These are phyloP conservation scores for Cebus imitator DNA, from an alignment of 2,113 vertebrate species.

Conservation along the genomic window DNA sequence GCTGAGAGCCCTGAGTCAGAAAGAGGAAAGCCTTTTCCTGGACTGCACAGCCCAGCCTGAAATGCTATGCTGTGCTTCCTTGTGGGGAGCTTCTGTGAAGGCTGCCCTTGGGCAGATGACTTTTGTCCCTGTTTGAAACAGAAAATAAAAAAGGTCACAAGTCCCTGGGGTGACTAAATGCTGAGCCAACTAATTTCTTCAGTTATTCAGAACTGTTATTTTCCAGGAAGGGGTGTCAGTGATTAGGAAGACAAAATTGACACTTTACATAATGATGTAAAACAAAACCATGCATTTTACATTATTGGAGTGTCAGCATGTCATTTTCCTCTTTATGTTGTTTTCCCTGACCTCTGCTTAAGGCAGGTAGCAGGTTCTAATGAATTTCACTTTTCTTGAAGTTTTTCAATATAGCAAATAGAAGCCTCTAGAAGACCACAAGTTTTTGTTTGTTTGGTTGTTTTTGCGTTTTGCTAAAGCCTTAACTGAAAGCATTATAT, in stretches of 20 bases:
- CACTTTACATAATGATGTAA: not conserved
- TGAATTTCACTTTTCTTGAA: not conserved
- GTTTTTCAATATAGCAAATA: not conserved
- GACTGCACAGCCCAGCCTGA: not conserved
- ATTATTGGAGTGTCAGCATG: not conserved
- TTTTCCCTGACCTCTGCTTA: not conserved
- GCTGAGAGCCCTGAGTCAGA: not conserved
- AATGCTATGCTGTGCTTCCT: not conserved
- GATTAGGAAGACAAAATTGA: not conserved
- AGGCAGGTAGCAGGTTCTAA: not conserved
- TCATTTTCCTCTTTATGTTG: not conserved
- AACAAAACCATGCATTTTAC: not conserved
- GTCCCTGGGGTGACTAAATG: not conserved
- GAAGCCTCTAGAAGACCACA: not conserved
- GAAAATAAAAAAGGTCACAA: not conserved
- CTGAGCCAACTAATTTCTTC: constrained; percentile 24
- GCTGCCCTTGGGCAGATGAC: not conserved
- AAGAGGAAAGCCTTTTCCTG: not conserved
- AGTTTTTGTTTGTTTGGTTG: not conserved
- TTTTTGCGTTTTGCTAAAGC: not conserved
- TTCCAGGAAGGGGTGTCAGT: constrained; percentile 40
- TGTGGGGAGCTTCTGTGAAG: not conserved
- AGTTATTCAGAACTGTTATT: constrained; percentile 15
- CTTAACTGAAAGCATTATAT: not conserved
- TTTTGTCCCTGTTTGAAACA: not conserved